Evolutionary conservation across 2,888 invertebrate species (phyloP), one percentile per base, ranked within the genome.

Genomic region (Drosophila neotestacea): DNA sequence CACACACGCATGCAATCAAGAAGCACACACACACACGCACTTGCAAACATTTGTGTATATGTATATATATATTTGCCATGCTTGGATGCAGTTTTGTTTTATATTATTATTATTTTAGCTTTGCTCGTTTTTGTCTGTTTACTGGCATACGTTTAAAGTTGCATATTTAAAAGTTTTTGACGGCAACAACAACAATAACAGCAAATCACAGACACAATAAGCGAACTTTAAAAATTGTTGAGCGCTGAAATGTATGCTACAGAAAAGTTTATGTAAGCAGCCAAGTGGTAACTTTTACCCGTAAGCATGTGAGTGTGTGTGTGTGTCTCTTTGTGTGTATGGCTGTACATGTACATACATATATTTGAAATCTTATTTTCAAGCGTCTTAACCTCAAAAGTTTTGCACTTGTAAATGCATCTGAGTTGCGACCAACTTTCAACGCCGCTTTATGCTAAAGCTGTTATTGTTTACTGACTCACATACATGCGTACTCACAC

Each of bases 321-420:
- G 42, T 48, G 44, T 34, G 55, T 50, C 32, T 42, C 16, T 16
- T 4, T 30, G n/a, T 64, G 39, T 48, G 11, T 44, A 56, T 47
- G 46, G 41, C 22, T 38, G 61, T 67, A 39, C 41, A 27, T 54
- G 34, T 59, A 22, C 16, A 30, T 54, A 9, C 42, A 46, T 47
- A 28, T 32, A 58, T 65, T 39, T 63, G 55, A 60, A 67, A 59
- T 81, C 77, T 79, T 68, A 81, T 86, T 86, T 81, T 83, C 52
- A 86, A 84, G 85, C 85, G 63, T 88, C 89, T 87, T 88, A 84
- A 81, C 89, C 83, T 84, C 87, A 84, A 84, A 84, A 84, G 73
- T 71, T 84, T 73, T 65, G 78, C 87, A 84, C 83, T 84, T 84
- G 69, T 66, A 75, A 74, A 69, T 83, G 83, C 80, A 79, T 65